phyloP scores from a whole-genome alignment of 2,888 invertebrate genomes.

The Drosophila antonietae region DNA sequence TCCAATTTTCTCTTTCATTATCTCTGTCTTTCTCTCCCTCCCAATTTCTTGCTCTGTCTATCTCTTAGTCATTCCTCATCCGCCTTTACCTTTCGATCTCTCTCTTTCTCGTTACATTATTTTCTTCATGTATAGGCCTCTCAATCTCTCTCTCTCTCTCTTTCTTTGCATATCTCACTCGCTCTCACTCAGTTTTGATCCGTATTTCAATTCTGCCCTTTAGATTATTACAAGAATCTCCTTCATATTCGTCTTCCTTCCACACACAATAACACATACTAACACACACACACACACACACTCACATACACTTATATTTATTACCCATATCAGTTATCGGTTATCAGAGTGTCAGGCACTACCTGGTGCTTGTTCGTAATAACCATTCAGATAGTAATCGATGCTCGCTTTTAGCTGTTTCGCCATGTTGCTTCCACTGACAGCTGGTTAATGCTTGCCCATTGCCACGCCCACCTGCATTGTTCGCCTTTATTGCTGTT shows the following conservation, averaged over 20 bases:
- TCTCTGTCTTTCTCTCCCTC: not conserved
- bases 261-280: too few relatives aligned
- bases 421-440: conserved; percentile 45
- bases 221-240: not conserved
- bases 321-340: conserved; percentile 2
- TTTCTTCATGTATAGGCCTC: too few relatives aligned
- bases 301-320: not conserved
- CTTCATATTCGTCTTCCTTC: not conserved
- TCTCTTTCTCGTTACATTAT: too few relatives aligned
- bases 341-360: not conserved
- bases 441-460: conserved; percentile 36
- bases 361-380: conserved; percentile 16
- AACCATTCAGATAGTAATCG: conserved; percentile 43
- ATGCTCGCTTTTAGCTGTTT: conserved; percentile 37
- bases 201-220: too few relatives aligned
- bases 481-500: conserved; percentile 1
- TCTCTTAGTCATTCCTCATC: too few relatives aligned
- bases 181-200: not conserved
- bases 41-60: not conserved
- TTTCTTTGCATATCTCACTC: too few relatives aligned
- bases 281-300: not conserved
- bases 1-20: too few relatives aligned
- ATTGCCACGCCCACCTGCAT: conserved; percentile 33
- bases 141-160: too few relatives aligned
- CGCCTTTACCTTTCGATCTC: too few relatives aligned